Conservation (phyloP, 2,113 vertebrate genomes). For the Equus quagga region DNA sequence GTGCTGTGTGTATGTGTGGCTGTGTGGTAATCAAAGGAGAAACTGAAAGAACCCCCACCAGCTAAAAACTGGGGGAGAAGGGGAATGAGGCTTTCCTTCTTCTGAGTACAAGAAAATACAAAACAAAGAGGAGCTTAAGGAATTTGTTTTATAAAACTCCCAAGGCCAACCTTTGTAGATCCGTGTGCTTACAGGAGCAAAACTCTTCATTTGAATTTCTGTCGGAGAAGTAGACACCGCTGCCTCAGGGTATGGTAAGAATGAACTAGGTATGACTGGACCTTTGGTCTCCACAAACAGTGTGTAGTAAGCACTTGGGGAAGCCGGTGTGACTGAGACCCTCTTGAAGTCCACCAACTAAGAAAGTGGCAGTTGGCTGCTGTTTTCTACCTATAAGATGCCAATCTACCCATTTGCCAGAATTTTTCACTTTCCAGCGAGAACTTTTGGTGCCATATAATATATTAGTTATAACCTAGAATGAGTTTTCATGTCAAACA, state of each 20-base stretch:
- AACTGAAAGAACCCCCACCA: background rate
- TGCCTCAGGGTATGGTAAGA: background rate
- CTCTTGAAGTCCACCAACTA: background rate
- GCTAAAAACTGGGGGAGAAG: background rate
- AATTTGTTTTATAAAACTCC: background rate
- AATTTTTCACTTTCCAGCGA: background rate
- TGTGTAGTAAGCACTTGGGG: background rate
- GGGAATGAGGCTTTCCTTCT: background rate
- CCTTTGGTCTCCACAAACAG: background rate
- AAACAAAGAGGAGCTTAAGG: background rate
- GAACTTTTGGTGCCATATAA: background rate
- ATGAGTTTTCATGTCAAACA: background rate
- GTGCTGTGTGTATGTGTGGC: background rate
- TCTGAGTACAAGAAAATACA: background rate
- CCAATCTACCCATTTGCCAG: background rate
- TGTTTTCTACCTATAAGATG: background rate
- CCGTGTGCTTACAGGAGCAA: background rate
- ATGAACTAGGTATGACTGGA: no score
- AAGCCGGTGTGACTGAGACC: background rate
- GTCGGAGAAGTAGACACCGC: background rate
- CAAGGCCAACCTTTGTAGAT: background rate
- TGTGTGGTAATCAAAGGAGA: background rate
- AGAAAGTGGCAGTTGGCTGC: background rate
- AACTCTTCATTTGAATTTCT: background rate
- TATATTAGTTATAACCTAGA: background rate